phyloP scores from a whole-genome alignment of 2,888 invertebrate genomes.

The Sylvicola fuscatus region DNA sequence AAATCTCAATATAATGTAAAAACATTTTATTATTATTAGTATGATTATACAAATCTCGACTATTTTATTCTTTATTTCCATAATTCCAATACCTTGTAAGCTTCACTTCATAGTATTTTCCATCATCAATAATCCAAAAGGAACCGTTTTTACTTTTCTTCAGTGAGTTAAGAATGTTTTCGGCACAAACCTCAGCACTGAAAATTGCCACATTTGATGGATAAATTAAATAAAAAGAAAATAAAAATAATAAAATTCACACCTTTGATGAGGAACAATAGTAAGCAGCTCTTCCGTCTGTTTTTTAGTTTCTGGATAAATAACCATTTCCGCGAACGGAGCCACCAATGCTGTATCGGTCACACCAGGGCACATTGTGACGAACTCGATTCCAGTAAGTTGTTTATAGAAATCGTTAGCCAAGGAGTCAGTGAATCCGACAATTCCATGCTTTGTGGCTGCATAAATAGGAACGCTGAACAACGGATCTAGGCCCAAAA shows the following conservation, averaged over 20 bases:
- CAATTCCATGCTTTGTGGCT: constrained; percentile 21
- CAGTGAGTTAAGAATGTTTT: not conserved
- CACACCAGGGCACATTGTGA: constrained; percentile 3
- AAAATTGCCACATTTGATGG: no score
- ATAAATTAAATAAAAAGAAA: no score
- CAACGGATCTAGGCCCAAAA: constrained; percentile 6
- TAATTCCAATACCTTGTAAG: no score
- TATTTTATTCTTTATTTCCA: no score
- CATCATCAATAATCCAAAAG: not conserved
- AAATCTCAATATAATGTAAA: no score
- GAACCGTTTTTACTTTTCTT: constrained; percentile 1
- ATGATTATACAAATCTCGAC: no score
- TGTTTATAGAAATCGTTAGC: constrained; percentile 6
- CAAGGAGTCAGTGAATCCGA: constrained; percentile 20
- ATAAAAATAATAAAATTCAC: no score
- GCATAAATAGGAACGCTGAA: constrained; percentile 16
- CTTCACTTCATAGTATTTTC: no score
- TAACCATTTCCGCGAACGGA: no score
- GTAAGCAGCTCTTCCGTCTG: not conserved
- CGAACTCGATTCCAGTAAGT: constrained; percentile 1
- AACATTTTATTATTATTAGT: no score
- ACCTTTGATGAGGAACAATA: not conserved
- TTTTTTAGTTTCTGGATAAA: not conserved
- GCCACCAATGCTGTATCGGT: not conserved
- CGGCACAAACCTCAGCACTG: not conserved